Conservation (phyloP, 1,140 invertebrate species). For the Hycleus phaleratus region DNA sequence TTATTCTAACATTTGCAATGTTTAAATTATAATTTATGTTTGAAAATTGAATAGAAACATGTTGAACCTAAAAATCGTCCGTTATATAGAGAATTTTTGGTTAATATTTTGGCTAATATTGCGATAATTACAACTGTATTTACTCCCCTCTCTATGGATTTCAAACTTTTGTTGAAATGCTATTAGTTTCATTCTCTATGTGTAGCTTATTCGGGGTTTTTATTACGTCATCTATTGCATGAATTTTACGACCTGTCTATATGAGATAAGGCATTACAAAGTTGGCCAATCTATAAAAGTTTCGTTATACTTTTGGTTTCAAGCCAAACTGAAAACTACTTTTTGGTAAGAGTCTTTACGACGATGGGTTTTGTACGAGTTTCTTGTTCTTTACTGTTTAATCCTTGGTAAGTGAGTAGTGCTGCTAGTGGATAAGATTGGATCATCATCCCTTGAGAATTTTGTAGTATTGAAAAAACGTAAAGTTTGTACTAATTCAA, state of each 20-base stretch:
- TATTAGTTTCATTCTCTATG: too few relatives aligned
- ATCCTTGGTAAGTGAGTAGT: background rate
- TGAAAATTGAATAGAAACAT: too few relatives aligned
- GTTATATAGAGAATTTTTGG: too few relatives aligned
- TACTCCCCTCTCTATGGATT: too few relatives aligned
- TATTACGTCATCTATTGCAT: conserved; percentile 20
- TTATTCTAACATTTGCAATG: too few relatives aligned
- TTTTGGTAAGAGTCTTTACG: background rate
- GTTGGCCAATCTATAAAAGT: conserved; percentile 30
- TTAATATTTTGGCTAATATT: too few relatives aligned
- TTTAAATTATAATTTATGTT: too few relatives aligned
- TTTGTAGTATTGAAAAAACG: background rate
- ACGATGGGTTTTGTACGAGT: background rate
- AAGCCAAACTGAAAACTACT: background rate
- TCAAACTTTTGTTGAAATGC: too few relatives aligned
- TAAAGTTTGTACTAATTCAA: background rate
- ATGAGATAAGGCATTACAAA: conserved; percentile 33
- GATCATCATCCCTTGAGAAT: background rate
- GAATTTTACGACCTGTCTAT: conserved; percentile 32
- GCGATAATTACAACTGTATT: too few relatives aligned
- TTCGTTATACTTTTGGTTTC: background rate
- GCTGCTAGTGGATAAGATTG: background rate
- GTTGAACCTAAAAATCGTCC: too few relatives aligned
- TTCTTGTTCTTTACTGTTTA: background rate
- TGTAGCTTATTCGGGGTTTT: too few relatives aligned